Evolutionary conservation across 2,888 invertebrate genomes (phyloP), one percentile per base, ranked within the genome.

Genomic region (Penaeus monodon): DNA sequence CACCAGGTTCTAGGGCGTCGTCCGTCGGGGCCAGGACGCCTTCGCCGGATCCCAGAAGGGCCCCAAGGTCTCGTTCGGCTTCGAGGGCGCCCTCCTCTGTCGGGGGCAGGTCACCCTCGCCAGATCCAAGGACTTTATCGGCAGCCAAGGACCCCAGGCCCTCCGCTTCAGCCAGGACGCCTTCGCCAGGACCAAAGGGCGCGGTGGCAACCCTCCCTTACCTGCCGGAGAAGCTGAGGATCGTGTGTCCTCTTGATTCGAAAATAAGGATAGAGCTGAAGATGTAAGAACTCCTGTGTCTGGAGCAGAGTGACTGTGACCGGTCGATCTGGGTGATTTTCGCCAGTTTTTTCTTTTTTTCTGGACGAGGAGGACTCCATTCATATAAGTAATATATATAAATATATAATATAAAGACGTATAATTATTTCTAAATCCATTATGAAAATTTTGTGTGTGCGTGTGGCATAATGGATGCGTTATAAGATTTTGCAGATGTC

Each of bases 231-330:
- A 86, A 83, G 73, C 70, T 86, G 33, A 77, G 86, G 57, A 86
- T 86, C 14, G 86, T 86, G 2, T 86, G 86, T 44, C 86, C 86
- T 44, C 82, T 86, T 8, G 86, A 86, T 81, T 77, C 86, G 10
- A 86, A 86, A 38, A 78, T 86, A 22, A 66, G 86, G 77, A 86
- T 86, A 27, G 86, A 86, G 29, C 82, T 86, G n/a, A 86, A 82
- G 29, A 85, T 85, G 84, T 78, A 85, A 29, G 77, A 68, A 84
- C 14, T 64, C 0, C 63, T 57, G 20, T 49, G 49, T 49, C 49
- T 12, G 49, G 44, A 68, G 49, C n/a, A 49, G 27, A 57, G 33
- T 44, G 66, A 14, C 14, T 44, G 44, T 44, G 44, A 17, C 2
- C n/a, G n/a, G 80, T 33, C 24, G 65, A 33, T 33, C n/a, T 17